phyloP scores from a whole-genome alignment of 2,797 vertebrate species.

The Sphenopsis melanotis region DNA sequence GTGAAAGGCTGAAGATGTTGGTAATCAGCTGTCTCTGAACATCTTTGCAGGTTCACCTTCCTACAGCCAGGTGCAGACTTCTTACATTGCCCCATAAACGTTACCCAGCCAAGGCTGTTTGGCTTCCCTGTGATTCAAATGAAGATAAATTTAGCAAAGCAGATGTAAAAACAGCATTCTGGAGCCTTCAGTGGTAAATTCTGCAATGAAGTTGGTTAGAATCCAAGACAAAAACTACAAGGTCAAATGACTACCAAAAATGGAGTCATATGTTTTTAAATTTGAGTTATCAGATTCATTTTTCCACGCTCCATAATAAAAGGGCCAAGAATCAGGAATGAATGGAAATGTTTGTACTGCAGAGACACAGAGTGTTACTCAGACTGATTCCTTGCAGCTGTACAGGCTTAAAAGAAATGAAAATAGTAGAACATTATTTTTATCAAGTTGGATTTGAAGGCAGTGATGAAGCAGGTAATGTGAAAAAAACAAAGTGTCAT shows the following conservation, averaged over 20 bases:
- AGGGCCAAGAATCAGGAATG: not conserved
- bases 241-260: not conserved
- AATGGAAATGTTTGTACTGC: not conserved
- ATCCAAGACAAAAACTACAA: not conserved
- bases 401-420: not conserved
- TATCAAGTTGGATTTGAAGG: not conserved
- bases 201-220: not conserved
- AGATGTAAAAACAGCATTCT: slow-evolving; percentile 6
- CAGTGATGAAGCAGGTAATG: not conserved
- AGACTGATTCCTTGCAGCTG: not conserved
- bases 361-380: not conserved
- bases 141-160: not conserved
- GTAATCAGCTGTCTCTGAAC: not conserved
- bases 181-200: not conserved
- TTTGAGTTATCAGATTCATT: not conserved
- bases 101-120: not conserved
- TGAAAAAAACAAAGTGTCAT: not conserved
- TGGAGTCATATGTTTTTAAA: not conserved
- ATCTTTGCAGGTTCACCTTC: not conserved
- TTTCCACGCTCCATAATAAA: not conserved
- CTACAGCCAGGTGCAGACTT: not conserved
- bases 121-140: not conserved
- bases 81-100: not conserved
- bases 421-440: not conserved
- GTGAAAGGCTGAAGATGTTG: not conserved